Evolutionary conservation across 1,140 invertebrate genomes (phyloP), one percentile per base, ranked within the genome.

Genomic region (Cotesia glomerata): DNA sequence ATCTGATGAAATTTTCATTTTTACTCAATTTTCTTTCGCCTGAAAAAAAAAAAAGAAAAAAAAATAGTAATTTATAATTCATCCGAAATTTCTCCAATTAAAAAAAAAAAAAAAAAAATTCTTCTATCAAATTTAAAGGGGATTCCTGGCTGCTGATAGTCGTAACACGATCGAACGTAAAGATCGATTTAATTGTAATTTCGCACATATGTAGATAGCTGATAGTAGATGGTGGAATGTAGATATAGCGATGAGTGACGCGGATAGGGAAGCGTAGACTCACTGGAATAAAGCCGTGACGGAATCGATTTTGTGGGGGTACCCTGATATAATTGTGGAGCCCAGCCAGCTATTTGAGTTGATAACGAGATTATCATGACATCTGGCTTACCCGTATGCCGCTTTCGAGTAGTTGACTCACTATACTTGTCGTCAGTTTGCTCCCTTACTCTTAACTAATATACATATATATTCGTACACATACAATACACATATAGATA

Each of bases 271-370:
- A 67, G 49, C 52, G 51, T 67, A 70, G 36, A 62, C 18, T n/a
- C 45, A 18, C 32, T 13, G 39, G 52, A 69, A 72, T 66, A 54
- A 72, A 72, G 62, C 63, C 11, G 26, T 45, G 34, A 18, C 32
- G n/a, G 76, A 39, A 76, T 77, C 78, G 78, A 69, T 73, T 75
- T 66, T 75, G 59, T 16, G 49, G 73, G 26, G 62, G 52, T 34
- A 54, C 32, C 54, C 59, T 16, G 74, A 45, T 73, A 71, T 70
- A 73, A 73, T 73, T 69, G 66, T 64, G 49, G 54, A 51, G 45
- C 36, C 54, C 11, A 58, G 58, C 9, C 66, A 64, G 67, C 61
- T 70, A 75, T 70, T 75, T 69, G 70, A 72, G 64, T 74, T 69
- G 73, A 74, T 74, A 71, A 71, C 64, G 59, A 66, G 64, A 74